A percentile compares a stretch with the other conserved stretches of the same genome.
These are phyloP conservation scores for Cliona cf. orientalis DNA, from an alignment of 37 sponge, comb jelly and placozoan genomes.

Conservation along the genomic window DNA sequence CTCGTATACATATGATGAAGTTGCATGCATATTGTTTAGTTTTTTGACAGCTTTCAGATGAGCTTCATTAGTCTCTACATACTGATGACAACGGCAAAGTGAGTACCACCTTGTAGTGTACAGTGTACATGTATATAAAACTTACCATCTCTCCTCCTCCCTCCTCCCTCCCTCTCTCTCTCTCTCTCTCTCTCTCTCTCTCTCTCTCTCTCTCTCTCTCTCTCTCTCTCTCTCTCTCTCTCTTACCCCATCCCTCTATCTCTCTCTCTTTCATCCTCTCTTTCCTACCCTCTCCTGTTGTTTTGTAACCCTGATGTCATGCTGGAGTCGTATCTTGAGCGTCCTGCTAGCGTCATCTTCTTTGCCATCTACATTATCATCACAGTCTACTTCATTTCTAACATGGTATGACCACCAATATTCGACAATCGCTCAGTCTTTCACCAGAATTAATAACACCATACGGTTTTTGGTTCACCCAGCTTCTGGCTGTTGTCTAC, in stretches of 20 bases:
- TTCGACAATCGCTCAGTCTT: too few relatives aligned
- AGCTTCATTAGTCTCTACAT: constrained; percentile 78
- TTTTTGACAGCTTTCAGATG: constrained; percentile 47
- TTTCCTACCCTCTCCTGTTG: too few relatives aligned
- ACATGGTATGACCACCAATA: constrained; percentile 76
- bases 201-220: too few relatives aligned
- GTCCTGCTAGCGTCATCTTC: constrained; percentile 48
- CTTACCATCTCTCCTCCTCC: not conserved
- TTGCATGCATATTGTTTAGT: constrained; percentile 10
- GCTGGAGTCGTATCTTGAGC: constrained; percentile 63
- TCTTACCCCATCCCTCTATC: too few relatives aligned
- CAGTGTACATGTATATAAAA: too few relatives aligned
- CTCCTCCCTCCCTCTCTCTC: not conserved
- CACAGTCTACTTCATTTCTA: constrained; percentile 63
- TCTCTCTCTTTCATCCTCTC: too few relatives aligned
- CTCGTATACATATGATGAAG: not conserved
- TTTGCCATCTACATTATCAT: constrained; percentile 74
- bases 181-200: not conserved
- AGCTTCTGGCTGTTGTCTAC: constrained; percentile 84
- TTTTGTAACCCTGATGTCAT: constrained; percentile 80
- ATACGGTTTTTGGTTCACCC: too few relatives aligned
- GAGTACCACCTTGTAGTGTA: too few relatives aligned
- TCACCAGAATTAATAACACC: too few relatives aligned
- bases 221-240: too few relatives aligned
- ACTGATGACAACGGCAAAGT: constrained; percentile 78